A percentile compares a stretch with the other conserved stretches of the same genome.
phyloP scores from a whole-genome alignment of 2,797 vertebrate species.

The Coilia nasus region DNA sequence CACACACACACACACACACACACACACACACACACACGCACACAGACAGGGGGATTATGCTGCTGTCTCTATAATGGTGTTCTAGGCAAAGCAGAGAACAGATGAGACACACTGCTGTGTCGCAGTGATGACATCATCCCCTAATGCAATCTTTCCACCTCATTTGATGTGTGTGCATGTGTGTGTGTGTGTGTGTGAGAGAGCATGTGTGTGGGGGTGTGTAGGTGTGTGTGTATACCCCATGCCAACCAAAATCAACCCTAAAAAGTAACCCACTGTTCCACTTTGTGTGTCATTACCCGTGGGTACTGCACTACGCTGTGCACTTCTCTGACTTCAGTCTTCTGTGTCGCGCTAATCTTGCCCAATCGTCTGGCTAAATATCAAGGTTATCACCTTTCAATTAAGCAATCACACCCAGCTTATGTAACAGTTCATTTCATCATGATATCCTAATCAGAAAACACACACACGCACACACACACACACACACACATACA shows the following conservation, averaged over 20 bases:
- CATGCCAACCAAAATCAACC: not conserved
- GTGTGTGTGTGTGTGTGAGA: conserved; percentile 17
- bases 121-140: conserved; percentile 47
- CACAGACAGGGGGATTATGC: conserved; percentile 49
- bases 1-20: conserved; percentile 27
- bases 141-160: conserved; percentile 41
- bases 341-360: conserved; percentile 9
- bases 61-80: conserved; percentile 45
- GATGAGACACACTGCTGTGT: not conserved
- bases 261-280: not conserved
- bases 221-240: not conserved
- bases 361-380: not conserved
- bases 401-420: conserved; percentile 27
- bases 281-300: not conserved
- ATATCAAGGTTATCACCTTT: conserved; percentile 38
- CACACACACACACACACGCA: conserved; percentile 39
- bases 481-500: not conserved
- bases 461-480: not conserved
- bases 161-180: conserved; percentile 23
- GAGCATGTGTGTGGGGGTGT: conserved; percentile 19
- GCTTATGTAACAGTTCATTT: conserved; percentile 25
- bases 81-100: conserved; percentile 49
- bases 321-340: not conserved
- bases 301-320: not conserved
- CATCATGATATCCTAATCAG: conserved; percentile 1